Evolutionary conservation across 2,888 invertebrate species (phyloP).

Genomic region (Dryococelus australis): DNA sequence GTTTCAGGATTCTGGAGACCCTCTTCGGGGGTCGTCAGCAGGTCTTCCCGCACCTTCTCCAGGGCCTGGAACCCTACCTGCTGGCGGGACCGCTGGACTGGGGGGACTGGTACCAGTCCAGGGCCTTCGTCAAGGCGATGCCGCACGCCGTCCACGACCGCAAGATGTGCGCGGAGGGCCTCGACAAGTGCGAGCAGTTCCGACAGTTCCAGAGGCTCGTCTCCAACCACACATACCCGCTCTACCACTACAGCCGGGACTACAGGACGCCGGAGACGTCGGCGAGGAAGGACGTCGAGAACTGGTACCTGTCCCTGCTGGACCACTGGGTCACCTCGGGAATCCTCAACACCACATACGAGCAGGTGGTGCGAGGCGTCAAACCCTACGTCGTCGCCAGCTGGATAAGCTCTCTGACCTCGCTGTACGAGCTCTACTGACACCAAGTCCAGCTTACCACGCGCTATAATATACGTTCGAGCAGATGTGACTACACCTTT

Average conservation of each 20-base stretch:
- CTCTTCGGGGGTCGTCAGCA: background rate
- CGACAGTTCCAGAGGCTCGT: background rate
- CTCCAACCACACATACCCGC: conserved; percentile 4
- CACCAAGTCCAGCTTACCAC: too few relatives aligned
- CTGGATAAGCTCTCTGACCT: too few relatives aligned
- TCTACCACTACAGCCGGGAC: conserved; percentile 6
- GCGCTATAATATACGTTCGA: too few relatives aligned
- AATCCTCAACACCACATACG: too few relatives aligned
- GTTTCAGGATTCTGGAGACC: background rate
- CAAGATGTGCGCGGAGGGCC: background rate
- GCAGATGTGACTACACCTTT: too few relatives aligned
- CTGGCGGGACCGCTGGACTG: background rate
- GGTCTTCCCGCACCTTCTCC: background rate
- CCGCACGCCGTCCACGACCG: conserved; percentile 1
- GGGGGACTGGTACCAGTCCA: background rate
- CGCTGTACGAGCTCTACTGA: too few relatives aligned
- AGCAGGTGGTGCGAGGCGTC: too few relatives aligned
- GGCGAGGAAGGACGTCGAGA: too few relatives aligned
- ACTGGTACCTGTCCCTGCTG: too few relatives aligned
- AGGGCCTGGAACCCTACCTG: background rate
- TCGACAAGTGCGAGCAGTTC: background rate
- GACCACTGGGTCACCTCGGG: too few relatives aligned
- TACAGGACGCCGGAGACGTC: too few relatives aligned
- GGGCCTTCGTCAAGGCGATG: background rate
- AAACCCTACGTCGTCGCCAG: too few relatives aligned